A percentile compares a stretch with the other conserved stretches of the same genome.
Evolutionary conservation across 2,888 invertebrate genomes (phyloP).

Genomic region (Eupithecia abbreviata): DNA sequence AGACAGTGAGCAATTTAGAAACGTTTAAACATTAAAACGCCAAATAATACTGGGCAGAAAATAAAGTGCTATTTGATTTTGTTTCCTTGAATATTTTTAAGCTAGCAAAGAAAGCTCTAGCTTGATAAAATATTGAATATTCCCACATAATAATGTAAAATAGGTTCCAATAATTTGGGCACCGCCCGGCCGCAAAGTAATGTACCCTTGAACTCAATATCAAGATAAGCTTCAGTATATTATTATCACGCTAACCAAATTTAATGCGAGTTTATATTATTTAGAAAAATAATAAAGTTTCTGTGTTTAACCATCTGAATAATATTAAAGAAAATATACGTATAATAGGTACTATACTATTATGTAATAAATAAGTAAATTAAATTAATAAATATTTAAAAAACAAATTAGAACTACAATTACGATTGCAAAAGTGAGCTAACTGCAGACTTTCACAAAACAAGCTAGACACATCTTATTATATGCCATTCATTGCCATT

Average conservation of each 20-base stretch:
- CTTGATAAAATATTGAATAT: not conserved
- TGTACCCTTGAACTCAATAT: slow-evolving; percentile 8
- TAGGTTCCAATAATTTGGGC: not conserved
- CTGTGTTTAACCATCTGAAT: not conserved
- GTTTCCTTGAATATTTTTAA: too few relatives aligned
- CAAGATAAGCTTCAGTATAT: not conserved
- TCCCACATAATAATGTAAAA: not conserved
- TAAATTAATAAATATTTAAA: too few relatives aligned
- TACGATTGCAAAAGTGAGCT: not conserved
- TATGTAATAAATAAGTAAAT: too few relatives aligned
- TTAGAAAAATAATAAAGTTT: not conserved
- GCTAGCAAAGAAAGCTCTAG: not conserved
- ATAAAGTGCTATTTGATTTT: too few relatives aligned
- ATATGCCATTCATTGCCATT: slow-evolving; percentile 6
- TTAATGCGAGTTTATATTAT: not conserved
- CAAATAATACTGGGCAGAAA: too few relatives aligned
- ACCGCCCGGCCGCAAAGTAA: not conserved
- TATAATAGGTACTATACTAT: too few relatives aligned
- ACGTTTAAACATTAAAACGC: too few relatives aligned
- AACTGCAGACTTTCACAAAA: not conserved
- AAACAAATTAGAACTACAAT: too few relatives aligned
- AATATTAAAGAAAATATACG: too few relatives aligned
- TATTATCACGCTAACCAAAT: not conserved
- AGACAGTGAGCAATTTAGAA: not conserved
- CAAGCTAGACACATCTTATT: not conserved